Percentiles rank a stretch among this genome's conserved stretches.
Evolutionary conservation across 2,797 vertebrate species (phyloP).

Genomic region (Kryptolebias ocellatus): DNA sequence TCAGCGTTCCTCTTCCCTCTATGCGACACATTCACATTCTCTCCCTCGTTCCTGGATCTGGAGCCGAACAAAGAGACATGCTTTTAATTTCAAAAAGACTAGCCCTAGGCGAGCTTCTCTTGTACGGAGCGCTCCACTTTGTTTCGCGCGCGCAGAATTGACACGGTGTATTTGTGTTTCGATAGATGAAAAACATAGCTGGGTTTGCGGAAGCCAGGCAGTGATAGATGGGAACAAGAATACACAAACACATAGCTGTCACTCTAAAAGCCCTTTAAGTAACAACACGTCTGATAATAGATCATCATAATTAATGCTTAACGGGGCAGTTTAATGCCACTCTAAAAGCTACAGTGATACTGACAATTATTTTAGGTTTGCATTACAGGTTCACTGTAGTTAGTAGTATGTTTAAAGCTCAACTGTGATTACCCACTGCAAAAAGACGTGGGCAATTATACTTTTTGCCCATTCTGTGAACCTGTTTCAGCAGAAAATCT

Average conservation of each 20-base stretch:
- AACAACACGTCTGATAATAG: conserved; percentile 54
- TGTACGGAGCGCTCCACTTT: conserved; percentile 65
- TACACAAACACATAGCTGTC: conserved; percentile 45
- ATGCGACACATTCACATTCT: conserved; percentile 48
- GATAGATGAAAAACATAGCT: conserved; percentile 54
- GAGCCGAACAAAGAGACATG: conserved; percentile 71
- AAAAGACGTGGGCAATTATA: too few relatives aligned
- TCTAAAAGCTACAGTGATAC: conserved; percentile 29
- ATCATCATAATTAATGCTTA: conserved; percentile 37
- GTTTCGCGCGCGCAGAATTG: conserved; percentile 60
- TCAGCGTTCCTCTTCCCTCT: conserved; percentile 31
- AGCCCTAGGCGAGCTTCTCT: conserved; percentile 65
- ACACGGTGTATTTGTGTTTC: conserved; percentile 68
- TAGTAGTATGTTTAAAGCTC: conserved; percentile 5
- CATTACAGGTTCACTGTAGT: conserved; percentile 16
- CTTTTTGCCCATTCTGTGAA: too few relatives aligned
- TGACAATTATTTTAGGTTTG: conserved; percentile 6
- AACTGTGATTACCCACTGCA: too few relatives aligned
- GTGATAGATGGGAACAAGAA: conserved; percentile 54
- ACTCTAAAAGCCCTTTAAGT: conserved; percentile 35
- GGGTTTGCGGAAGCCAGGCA: conserved; percentile 39
- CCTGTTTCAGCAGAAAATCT: too few relatives aligned
- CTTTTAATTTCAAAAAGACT: conserved; percentile 77
- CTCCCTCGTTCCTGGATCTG: conserved; percentile 60
- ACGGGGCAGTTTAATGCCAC: conserved; percentile 29